Evolutionary conservation across 2,113 vertebrate genomes (phyloP).

Genomic region (Argyrosomus japonicus): DNA sequence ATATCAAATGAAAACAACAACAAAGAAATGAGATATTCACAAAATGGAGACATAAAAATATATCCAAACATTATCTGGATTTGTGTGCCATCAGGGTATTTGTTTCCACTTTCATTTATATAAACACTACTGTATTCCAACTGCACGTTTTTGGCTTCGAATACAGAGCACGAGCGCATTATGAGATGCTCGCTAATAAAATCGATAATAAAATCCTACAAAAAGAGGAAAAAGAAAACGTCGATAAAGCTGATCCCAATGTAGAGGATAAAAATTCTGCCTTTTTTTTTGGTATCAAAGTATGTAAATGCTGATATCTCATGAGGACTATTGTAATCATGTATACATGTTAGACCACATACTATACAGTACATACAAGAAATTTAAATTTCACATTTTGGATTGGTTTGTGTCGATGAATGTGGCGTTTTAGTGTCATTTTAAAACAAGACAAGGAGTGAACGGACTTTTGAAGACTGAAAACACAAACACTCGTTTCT

Average conservation of each 20-base stretch:
- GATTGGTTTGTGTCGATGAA: constrained; percentile 45
- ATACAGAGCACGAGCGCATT: constrained; percentile 86
- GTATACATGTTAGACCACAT: constrained; percentile 50
- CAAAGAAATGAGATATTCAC: constrained; percentile 70
- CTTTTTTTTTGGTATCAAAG: constrained; percentile 95
- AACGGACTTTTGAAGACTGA: neutral
- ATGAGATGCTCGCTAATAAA: constrained; percentile 88
- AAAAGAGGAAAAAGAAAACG: constrained; percentile 84
- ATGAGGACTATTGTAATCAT: constrained; percentile 76
- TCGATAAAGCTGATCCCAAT: constrained; percentile 91
- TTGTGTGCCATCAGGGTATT: constrained; percentile 90
- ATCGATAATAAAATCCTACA: constrained; percentile 89
- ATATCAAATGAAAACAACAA: constrained; percentile 59
- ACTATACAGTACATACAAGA: constrained; percentile 66
- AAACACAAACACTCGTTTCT: neutral
- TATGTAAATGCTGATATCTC: constrained; percentile 83
- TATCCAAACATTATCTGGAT: constrained; percentile 79
- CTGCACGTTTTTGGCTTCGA: constrained; percentile 90
- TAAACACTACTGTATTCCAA: constrained; percentile 91
- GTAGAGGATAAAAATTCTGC: constrained; percentile 83
- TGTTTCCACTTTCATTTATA: constrained; percentile 82
- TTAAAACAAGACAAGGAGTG: constrained; percentile 19
- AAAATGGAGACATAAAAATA: constrained; percentile 81
- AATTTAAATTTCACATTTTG: constrained; percentile 72
- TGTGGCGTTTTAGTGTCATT: constrained; percentile 1